Percentiles rank a stretch among this genome's conserved stretches.
These are phyloP conservation scores for Melopsittacus undulatus DNA, from an alignment of 2,797 vertebrate genomes.

Conservation along the genomic window DNA sequence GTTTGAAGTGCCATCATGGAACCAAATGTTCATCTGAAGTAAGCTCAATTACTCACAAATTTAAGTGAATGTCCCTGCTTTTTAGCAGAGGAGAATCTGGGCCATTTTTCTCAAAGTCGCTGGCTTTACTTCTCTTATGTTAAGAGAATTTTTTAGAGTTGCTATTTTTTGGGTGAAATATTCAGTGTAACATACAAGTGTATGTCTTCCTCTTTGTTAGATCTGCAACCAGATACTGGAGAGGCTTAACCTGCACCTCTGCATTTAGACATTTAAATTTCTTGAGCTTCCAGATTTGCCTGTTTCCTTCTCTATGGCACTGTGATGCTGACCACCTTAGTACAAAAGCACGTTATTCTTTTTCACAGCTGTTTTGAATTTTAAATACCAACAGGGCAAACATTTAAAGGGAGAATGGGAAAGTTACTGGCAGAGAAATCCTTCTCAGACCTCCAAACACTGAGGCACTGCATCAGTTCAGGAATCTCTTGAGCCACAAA, in stretches of 20 bases:
- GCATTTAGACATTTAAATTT: not conserved
- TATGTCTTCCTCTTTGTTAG: not conserved
- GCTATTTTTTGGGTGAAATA: not conserved
- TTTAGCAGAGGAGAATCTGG: not conserved
- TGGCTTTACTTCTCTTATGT: not conserved
- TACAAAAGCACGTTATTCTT: not conserved
- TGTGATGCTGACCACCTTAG: not conserved
- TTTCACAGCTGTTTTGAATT: not conserved
- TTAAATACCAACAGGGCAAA: not conserved
- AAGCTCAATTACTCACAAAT: not conserved
- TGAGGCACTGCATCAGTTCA: not conserved
- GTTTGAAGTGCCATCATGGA: not conserved
- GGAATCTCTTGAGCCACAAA: not conserved
- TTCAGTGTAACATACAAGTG: accelerated
- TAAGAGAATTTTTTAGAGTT: not conserved
- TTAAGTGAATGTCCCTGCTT: not conserved
- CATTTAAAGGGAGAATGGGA: not conserved
- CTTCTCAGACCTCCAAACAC: not conserved
- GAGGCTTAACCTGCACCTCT: not conserved
- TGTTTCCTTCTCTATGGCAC: not conserved
- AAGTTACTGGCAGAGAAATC: not conserved
- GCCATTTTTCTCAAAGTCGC: not conserved
- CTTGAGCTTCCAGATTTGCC: not conserved
- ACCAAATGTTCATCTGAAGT: not conserved
- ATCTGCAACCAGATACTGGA: not conserved